Conservation (phyloP, 2,797 vertebrate genomes). For the Oreortyx pictus region DNA sequence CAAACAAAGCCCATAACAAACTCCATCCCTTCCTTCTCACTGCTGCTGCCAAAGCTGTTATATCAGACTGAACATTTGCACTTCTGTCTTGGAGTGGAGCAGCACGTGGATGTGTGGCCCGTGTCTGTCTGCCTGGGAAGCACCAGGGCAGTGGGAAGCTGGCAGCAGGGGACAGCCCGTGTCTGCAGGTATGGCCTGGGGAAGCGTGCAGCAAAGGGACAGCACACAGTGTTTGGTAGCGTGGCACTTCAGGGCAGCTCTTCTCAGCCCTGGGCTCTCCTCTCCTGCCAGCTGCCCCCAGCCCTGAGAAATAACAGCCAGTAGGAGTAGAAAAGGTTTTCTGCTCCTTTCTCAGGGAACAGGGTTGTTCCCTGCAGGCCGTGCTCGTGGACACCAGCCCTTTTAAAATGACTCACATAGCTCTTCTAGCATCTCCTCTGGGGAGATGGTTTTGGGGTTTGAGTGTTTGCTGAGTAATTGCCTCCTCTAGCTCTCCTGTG, state of each 20-base stretch:
- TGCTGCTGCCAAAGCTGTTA: not conserved
- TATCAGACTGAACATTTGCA: not conserved
- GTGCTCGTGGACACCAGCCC: not conserved
- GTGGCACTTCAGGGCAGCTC: rapidly evolving
- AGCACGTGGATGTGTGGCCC: rapidly evolving
- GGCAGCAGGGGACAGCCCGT: not conserved
- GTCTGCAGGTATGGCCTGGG: not conserved
- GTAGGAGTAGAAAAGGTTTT: not conserved
- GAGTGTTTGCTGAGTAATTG: not conserved
- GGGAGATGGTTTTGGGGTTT: not conserved
- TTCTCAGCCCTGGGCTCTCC: no score
- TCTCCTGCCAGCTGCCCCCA: not conserved
- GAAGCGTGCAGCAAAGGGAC: not conserved
- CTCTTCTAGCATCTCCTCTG: not conserved
- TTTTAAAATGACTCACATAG: not conserved
- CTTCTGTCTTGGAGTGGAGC: rapidly evolving
- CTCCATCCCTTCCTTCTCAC: not conserved
- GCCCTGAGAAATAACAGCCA: not conserved
- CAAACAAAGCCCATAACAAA: not conserved
- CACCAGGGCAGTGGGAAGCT: not conserved
- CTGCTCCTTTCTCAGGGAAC: not conserved
- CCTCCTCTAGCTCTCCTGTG: not conserved
- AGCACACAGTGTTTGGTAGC: not conserved
- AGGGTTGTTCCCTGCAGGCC: not conserved
- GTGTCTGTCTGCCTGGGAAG: not conserved